phyloP scores from a whole-genome alignment of 2,797 vertebrate genomes.

The Esox lucius region DNA sequence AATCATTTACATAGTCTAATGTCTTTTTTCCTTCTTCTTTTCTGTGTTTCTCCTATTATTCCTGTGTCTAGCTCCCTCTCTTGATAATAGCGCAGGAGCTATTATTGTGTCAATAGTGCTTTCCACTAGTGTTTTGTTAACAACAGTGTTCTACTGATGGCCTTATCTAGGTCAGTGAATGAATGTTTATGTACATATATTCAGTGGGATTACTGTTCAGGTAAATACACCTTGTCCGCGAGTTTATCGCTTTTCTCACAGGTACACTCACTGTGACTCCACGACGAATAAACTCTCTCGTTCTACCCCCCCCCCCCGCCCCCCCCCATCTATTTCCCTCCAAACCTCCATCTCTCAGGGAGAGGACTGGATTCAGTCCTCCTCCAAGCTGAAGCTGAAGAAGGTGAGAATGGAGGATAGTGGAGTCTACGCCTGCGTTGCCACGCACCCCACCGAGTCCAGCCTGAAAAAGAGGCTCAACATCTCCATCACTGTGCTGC shows the following conservation, averaged over 20 bases:
- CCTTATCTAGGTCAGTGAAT: slow-evolving; percentile 71
- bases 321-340: background rate
- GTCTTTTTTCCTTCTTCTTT: slow-evolving; percentile 63
- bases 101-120: slow-evolving; percentile 71
- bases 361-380: slow-evolving; percentile 73
- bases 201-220: slow-evolving; percentile 58
- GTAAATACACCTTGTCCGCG: slow-evolving; percentile 50
- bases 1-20: slow-evolving; percentile 76
- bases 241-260: background rate
- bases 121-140: slow-evolving; percentile 64
- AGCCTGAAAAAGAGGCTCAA: slow-evolving; percentile 64
- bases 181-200: slow-evolving; percentile 51
- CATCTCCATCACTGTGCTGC: slow-evolving; percentile 69
- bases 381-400: slow-evolving; percentile 63
- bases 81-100: slow-evolving; percentile 61
- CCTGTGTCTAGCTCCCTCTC: slow-evolving; percentile 61
- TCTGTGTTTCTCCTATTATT: slow-evolving; percentile 65
- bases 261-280: background rate
- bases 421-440: slow-evolving; percentile 77
- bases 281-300: background rate
- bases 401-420: slow-evolving; percentile 55
- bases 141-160: slow-evolving; percentile 55
- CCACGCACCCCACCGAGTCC: slow-evolving; percentile 62
- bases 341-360: slow-evolving; percentile 56
- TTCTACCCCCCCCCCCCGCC: slow-evolving; percentile 9